phyloP scores from a whole-genome alignment of 2,797 vertebrate genomes.

The Meda fulgida region DNA sequence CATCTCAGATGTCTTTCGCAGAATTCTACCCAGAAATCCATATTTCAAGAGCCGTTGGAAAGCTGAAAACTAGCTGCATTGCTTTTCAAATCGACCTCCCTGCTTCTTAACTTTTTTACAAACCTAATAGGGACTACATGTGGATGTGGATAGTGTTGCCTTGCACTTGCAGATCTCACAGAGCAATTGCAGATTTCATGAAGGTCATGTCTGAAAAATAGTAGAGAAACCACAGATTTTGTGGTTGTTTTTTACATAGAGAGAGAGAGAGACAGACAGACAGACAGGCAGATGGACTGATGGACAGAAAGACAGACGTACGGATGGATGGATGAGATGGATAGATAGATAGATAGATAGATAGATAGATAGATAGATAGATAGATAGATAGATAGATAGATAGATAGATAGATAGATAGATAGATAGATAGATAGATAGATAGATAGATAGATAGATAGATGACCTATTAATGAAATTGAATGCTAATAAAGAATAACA shows the following conservation, averaged over 20 bases:
- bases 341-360: too few species aligned
- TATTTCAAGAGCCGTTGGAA: slow-evolving; percentile 25
- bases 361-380: too few species aligned
- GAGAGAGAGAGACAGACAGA: background rate
- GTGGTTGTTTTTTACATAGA: background rate
- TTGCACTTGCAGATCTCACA: background rate
- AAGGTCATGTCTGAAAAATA: background rate
- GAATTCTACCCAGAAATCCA: slow-evolving; percentile 29
- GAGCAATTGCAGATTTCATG: background rate
- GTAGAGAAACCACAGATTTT: too few species aligned
- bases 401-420: too few species aligned
- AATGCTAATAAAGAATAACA: slow-evolving; percentile 1
- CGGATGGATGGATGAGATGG: too few species aligned
- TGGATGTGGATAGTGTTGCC: background rate
- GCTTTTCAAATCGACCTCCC: slow-evolving; percentile 16
- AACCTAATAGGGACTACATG: background rate
- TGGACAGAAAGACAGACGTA: too few species aligned
- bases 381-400: too few species aligned
- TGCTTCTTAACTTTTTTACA: background rate
- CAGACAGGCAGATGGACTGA: too few species aligned
- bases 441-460: too few species aligned
- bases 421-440: too few species aligned
- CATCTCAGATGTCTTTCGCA: slow-evolving; percentile 14
- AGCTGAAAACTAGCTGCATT: slow-evolving; percentile 12
- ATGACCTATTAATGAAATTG: background rate